Base-by-base conservation (phyloP, 2,888 invertebrate genomes). In the Netelia inedita region DNA sequence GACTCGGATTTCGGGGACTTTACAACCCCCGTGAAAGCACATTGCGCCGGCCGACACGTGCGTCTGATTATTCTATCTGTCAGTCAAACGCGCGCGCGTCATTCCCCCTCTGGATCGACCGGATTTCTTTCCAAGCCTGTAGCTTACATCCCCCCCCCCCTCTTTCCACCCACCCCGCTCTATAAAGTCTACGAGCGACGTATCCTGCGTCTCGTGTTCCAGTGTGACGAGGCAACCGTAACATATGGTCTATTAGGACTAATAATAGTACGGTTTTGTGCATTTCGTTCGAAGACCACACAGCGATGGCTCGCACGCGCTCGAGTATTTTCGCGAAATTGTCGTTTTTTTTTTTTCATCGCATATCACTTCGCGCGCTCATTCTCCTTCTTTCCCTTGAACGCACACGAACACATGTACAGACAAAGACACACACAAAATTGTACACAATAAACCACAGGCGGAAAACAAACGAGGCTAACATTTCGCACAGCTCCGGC, bases 201-300 rank as follows among this genome's bases (percentile, higher is more conserved):
- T 46, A 65, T 41, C 35, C 75, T 82, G 73, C 71, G 81, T 79
- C 69, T 71, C 41, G 68, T 53, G 66, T 41, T 55, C 65, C 63
- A 35, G 72, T 63, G 79, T 73, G 83, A 76, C 82, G 83, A 82
- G 87, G 80, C 72, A 79, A 85, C 85, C 63, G 73, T 90, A 90
- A 92, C 93, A 92, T 89, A 92, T 92, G 92, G 92, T 89, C 92
- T 92, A 93, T 93, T 92, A 93, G 91, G 89, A 90, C 93, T 93
- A 93, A 92, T 93, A 93, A 93, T 93, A 92, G 91, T 87, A 83
- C 8, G 23, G 23, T 57, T 16, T 53, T 35, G 63, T 53, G 19
- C 72, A 73, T 14, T n/a, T 35, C 43, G 55, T 35, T 35, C 16
- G 55, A 19, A 75, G 78, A 76, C 81, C 81, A 74, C 73, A 79